Conservation (phyloP, 2,113 vertebrate species). For the Pontoporia blainvillei region DNA sequence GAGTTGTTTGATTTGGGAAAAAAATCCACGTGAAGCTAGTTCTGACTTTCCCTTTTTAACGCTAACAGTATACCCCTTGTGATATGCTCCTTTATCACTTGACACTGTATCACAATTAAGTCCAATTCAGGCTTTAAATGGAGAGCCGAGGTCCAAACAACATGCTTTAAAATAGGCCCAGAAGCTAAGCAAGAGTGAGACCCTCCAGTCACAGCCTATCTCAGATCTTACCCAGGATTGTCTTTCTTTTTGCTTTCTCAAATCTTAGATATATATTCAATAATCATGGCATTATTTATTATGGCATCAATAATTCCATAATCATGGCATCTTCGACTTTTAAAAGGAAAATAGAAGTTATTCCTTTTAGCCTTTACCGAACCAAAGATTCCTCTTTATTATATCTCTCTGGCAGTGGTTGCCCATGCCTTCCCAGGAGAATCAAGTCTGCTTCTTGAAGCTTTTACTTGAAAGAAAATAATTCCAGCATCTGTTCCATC, state of each 20-base stretch:
- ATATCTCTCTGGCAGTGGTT: not conserved
- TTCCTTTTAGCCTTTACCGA: not conserved
- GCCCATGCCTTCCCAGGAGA: not conserved
- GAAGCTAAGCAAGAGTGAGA: not conserved
- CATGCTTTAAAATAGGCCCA: not conserved
- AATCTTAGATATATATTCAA: slow-evolving; percentile 1
- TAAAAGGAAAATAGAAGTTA: not conserved
- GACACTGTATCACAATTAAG: not conserved
- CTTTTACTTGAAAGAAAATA: not conserved
- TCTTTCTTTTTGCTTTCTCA: not conserved
- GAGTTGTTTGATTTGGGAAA: not conserved
- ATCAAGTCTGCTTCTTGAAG: not conserved
- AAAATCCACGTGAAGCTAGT: not conserved
- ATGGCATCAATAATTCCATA: not conserved
- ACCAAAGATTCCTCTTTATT: not conserved
- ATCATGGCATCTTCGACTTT: not conserved
- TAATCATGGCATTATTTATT: not conserved
- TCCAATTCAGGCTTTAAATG: not conserved
- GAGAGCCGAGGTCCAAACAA: not conserved
- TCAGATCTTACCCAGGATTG: not conserved
- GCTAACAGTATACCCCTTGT: not conserved
- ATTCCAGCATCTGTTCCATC: not conserved
- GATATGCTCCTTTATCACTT: not conserved
- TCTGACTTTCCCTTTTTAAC: not conserved
- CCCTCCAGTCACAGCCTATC: not conserved